Evolutionary conservation across 2,113 vertebrate genomes (phyloP), one percentile per base, ranked within the genome.

Genomic region (Calyptommatus sinebrachiatus): DNA sequence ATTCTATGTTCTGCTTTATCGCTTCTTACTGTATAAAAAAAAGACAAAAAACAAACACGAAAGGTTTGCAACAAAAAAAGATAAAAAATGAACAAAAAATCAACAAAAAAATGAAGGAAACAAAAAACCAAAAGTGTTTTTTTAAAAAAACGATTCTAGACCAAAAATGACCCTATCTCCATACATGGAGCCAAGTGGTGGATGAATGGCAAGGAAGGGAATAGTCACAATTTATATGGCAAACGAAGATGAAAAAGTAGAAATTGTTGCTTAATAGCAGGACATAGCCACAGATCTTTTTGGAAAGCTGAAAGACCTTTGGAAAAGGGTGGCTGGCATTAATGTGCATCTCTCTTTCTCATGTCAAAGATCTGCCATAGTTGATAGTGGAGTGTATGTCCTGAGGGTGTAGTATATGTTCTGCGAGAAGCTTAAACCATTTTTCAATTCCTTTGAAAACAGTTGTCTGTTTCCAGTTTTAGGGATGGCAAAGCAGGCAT

Each of bases 101-200:
- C 87, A 92, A 86, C 79, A 90, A 79, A 91, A 95, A 50, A 57
- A 41, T 41, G 35, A 94, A 92, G 93, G 70, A 90, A 91, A 85
- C 91, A 92, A 90, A 90, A 92, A 92, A 92, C 88, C 92, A 94
- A 94, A 93, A 83, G 85, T 93, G 88, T 89, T 91, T 92, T 71
- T 92, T 71, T 22, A 93, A 93, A 94, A 92, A 95, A 96, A 95
- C 96, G 94, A 97, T 95, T 96, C 96, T 96, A 97, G 95, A 97
- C 95, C 96, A 97, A 97, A 97, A 96, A 96, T 94, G 93, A 80
- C 92, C 94, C 94, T 95, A 93, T 95, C 94, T 95, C 93, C 94
- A 93, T 31, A 61, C 29, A 41, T 8, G 62, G 76, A 69, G 65
- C 76, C 50, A 63, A 61, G 71, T 24, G 76, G 53, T 78, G 62